Evolutionary conservation across 2,888 invertebrate species (phyloP), one percentile per base, ranked within the genome.

Genomic region (Agapetus fuscipes): DNA sequence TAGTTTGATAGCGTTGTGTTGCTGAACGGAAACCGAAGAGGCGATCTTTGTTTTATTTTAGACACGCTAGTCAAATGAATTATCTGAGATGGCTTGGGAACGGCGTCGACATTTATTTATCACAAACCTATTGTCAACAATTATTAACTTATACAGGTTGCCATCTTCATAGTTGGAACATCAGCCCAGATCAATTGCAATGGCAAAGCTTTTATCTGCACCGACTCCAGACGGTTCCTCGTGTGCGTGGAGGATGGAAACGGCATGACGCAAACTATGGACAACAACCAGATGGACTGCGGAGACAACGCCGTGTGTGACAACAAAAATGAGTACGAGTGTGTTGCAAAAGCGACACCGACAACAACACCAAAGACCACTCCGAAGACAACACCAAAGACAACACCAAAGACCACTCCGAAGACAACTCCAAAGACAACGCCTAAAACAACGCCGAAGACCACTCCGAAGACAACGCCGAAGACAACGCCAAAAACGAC

Each of bases 211-310:
- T 71, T 71, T 50, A 59, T 63, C 48, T 72, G 72, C 48, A 51
- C 63, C 29, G 64, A 66, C 50, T 55, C 62, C 39, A 65, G 66
- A 34, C 65, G 65, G 53, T 72, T 71, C 48, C 61, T 63, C 56
- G 64, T 69, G 51, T 72, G 72, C 50, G 66, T 68, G 27, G 66
- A 68, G 48, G 53, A 65, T 27, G 68, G 67, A 15, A 57, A 56
- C 24, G 66, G 66, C 28, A 48, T 62, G 9, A 64, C 64, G 7
- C 56, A 54, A 29, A 64, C 68, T 2, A 56, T 67, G 10, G 67
- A 65, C 36, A 57, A 62, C 46, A 59, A 61, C 45, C 40, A 61
- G 3, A 60, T 66, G 48, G 56, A 54, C 4, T 70, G 68, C 48
- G 67, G 67, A 9, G 51, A 53, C 2, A 53, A 57, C 12, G 66